Evolutionary conservation across 1,140 invertebrate genomes (phyloP), one percentile per base, ranked within the genome.

Genomic region (Drusus annulatus): DNA sequence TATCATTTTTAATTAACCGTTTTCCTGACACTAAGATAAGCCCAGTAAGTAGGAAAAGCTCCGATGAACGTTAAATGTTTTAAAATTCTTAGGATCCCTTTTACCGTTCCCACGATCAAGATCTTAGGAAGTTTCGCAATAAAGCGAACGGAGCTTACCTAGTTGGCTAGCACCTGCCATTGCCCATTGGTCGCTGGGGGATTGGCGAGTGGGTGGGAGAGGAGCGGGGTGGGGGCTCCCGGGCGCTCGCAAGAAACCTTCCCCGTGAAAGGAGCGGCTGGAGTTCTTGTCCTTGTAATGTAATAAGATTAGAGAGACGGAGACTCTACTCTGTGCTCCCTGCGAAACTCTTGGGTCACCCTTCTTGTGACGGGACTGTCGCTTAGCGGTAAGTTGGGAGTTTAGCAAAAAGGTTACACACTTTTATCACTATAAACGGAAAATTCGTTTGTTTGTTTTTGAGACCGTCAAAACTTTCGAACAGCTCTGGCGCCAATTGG

Each of bases 211-310:
- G 68, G 68, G 62, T 23, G 36, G 25, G 2, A 28, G 25, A 5
- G 25, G 25, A n/a, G 2, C 25, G 25, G 25, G 56, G n/a, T n/a
- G 17, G 76, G 58, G 5, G 36, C 36, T 45, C 10, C 68, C n/a
- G 68, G 78, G 69, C 23, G 78, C 28, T 28, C 63, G 50, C 77
- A 79, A 80, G 81, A 80, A 82, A 78, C 73, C 45, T 62, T 54
- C 80, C n/a, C 63, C 58, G 76, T 60, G 77, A 77, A 76, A 76
- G 73, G 74, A 80, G 60, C 23, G 17, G 25, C 76, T 23, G 28
- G 75, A 80, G 75, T 80, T 82, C 81, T 82, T 80, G 74, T 75
- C 73, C 68, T 69, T 45, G 65, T 80, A 80, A 80, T 79, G 65
- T 71, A 82, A 82, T 82, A 74, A 80, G 81, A 78, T 78, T 78